These are phyloP conservation scores for Anthopleura sola DNA, from an alignment of 64 coral and sea anemone genomes.

Conservation along the genomic window DNA sequence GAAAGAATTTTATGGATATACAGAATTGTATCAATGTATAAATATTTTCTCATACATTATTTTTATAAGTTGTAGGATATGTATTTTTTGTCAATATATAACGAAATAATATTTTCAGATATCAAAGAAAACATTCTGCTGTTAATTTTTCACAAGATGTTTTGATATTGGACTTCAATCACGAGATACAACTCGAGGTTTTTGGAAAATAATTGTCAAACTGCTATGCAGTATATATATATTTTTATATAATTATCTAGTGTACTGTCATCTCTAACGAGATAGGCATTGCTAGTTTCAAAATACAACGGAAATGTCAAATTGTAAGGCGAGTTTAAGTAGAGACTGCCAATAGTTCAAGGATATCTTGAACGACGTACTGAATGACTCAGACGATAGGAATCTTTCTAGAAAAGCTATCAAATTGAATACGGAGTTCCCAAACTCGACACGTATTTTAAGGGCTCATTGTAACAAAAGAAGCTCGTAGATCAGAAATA, in stretches of 20 bases:
- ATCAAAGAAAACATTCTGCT: neutral
- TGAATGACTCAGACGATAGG: neutral
- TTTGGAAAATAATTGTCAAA: neutral
- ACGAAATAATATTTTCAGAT: neutral
- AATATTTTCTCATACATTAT: constrained; percentile 8
- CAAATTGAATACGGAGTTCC: neutral
- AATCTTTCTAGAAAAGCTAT: neutral
- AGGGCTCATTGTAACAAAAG: neutral
- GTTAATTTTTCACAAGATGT: neutral
- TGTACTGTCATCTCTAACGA: neutral
- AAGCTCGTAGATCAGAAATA: too few species aligned
- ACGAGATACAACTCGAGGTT: neutral
- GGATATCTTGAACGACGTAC: neutral
- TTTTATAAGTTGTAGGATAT: constrained; percentile 23
- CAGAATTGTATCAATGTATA: neutral
- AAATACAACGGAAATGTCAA: neutral
- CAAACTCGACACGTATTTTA: neutral
- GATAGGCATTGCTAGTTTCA: neutral
- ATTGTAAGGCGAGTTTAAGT: neutral
- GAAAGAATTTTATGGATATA: neutral
- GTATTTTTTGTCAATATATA: constrained; percentile 27
- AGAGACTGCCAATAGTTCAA: neutral
- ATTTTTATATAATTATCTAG: neutral
- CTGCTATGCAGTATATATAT: constrained; percentile 9
- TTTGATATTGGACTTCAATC: neutral